Conservation (phyloP, 1,140 invertebrate species). For the Spodoptera frugiperda region DNA sequence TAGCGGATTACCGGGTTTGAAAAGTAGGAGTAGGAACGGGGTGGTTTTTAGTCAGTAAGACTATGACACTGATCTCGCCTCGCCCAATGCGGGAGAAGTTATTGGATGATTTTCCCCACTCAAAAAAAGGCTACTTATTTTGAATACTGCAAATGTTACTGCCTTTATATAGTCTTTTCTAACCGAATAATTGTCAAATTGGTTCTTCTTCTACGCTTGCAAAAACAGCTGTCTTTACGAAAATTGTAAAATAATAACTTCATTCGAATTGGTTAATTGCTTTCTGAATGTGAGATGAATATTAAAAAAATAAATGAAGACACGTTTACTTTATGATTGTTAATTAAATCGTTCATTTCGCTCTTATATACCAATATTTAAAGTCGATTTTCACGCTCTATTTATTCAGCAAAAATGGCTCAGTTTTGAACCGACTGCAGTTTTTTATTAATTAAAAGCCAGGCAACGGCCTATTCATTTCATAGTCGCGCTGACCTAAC, state of each 20-base stretch:
- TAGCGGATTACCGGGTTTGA: too few relatives aligned
- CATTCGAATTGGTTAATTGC: slow-evolving; percentile 13
- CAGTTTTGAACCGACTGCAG: neutral
- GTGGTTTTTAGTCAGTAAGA: too few relatives aligned
- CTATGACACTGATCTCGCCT: too few relatives aligned
- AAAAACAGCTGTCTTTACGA: neutral
- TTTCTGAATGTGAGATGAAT: neutral
- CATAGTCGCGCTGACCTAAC: slow-evolving; percentile 7
- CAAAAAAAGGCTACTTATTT: too few relatives aligned
- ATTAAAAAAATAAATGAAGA: neutral
- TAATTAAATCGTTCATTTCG: neutral
- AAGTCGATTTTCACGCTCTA: neutral
- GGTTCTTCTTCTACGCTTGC: neutral
- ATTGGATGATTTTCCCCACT: too few relatives aligned
- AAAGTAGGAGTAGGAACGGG: too few relatives aligned
- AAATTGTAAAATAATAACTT: slow-evolving; percentile 8
- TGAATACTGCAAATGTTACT: neutral
- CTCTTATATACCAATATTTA: neutral
- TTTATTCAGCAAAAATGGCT: neutral
- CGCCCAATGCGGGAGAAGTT: too few relatives aligned
- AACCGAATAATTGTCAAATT: slow-evolving; percentile 6
- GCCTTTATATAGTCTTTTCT: slow-evolving; percentile 2
- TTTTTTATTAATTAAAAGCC: slow-evolving; percentile 17
- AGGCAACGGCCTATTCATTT: slow-evolving; percentile 12
- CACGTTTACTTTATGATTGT: neutral